A percentile compares a stretch with the other conserved stretches of the same genome.
phyloP scores from a whole-genome alignment of 1,140 invertebrate species.

The Platyscapa corneri region DNA sequence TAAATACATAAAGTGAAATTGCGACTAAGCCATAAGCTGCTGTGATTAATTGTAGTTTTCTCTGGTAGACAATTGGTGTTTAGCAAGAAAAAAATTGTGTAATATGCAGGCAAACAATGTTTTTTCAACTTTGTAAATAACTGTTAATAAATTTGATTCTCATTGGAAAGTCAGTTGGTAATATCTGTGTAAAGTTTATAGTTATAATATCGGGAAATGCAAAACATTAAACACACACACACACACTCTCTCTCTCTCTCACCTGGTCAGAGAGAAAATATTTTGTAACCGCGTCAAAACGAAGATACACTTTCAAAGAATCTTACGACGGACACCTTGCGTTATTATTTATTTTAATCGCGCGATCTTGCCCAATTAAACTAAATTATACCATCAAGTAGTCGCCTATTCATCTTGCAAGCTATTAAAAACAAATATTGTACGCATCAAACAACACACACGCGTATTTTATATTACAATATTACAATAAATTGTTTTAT shows the following conservation, averaged over 20 bases:
- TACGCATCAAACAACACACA: no score
- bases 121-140: neutral
- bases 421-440: no score
- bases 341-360: no score
- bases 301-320: neutral
- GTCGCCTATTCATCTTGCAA: neutral
- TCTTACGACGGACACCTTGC: neutral
- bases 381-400: neutral
- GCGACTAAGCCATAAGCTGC: neutral
- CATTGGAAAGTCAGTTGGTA: neutral
- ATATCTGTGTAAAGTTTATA: neutral
- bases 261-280: neutral
- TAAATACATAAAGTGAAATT: neutral
- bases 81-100: neutral
- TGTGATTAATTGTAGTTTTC: neutral
- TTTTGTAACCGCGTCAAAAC: neutral
- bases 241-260: no score
- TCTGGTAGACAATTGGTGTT: neutral
- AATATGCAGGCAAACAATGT: neutral
- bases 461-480: no score
- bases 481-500: no score
- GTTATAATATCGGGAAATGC: neutral
- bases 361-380: neutral
- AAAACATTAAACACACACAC: neutral
- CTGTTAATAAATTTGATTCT: constrained; percentile 1